These are phyloP conservation scores for Busseola fusca DNA, from an alignment of 2,888 invertebrate genomes.

Conservation along the genomic window DNA sequence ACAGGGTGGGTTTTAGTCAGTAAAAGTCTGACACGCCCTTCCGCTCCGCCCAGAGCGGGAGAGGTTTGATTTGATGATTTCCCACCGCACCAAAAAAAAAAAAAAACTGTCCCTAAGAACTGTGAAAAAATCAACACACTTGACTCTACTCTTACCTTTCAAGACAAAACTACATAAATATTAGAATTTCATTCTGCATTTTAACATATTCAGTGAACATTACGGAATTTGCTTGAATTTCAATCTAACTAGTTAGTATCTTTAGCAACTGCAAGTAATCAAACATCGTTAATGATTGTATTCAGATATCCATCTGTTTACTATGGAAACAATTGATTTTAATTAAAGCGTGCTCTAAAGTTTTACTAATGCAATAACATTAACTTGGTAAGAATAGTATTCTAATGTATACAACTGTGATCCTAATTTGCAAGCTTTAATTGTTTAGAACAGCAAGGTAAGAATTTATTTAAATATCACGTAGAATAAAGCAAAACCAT, in stretches of 20 bases:
- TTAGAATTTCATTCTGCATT: neutral
- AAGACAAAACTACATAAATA: constrained; percentile 8
- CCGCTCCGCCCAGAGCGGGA: too few relatives aligned
- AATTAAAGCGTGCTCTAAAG: constrained; percentile 15
- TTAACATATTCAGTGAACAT: neutral
- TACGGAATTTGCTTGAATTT: neutral
- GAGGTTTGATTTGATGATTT: too few relatives aligned
- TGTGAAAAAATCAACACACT: too few relatives aligned
- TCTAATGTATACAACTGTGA: neutral
- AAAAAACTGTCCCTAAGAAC: too few relatives aligned
- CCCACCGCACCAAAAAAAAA: too few relatives aligned
- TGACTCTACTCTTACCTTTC: neutral
- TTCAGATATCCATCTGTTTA: constrained; percentile 30
- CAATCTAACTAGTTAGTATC: constrained; percentile 4
- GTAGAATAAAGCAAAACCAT: neutral
- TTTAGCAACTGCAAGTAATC: constrained; percentile 26
- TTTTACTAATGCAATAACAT: constrained; percentile 3
- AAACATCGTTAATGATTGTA: constrained; percentile 48
- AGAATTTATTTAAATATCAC: neutral
- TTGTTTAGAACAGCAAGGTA: neutral
- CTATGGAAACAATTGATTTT: constrained; percentile 35
- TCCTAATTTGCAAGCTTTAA: neutral
- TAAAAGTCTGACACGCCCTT: too few relatives aligned
- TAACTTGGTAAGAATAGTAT: neutral
- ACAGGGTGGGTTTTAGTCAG: too few relatives aligned